phyloP scores from a whole-genome alignment of 2,113 vertebrate genomes.

The Nycticorax nycticorax region DNA sequence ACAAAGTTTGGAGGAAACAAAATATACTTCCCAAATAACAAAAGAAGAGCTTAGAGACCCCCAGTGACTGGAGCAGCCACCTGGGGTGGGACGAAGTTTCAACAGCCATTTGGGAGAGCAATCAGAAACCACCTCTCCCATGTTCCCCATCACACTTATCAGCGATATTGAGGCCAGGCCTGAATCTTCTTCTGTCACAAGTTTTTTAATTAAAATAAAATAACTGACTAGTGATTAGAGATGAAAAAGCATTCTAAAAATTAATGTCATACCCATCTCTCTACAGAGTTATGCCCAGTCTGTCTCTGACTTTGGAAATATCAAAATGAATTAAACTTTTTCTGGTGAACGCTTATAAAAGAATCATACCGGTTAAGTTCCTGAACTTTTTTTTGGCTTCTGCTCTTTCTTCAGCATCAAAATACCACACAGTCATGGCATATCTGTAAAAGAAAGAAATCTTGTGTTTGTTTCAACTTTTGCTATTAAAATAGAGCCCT shows the following conservation, averaged over 20 bases:
- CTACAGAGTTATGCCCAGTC: neutral
- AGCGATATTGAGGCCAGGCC: neutral
- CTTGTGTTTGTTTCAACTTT: neutral
- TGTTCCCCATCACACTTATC: neutral
- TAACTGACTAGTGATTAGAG: neutral
- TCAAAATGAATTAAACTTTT: neutral
- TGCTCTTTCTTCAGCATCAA: conserved; percentile 92
- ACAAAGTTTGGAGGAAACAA: neutral
- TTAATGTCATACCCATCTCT: neutral
- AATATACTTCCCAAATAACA: neutral
- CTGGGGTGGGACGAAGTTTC: neutral
- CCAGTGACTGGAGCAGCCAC: neutral
- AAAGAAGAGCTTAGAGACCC: neutral
- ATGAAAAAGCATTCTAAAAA: neutral
- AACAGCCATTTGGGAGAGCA: neutral
- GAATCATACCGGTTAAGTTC: conserved; percentile 81
- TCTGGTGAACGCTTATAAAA: neutral
- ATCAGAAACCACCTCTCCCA: neutral
- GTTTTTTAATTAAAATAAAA: neutral
- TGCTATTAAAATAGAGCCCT: neutral
- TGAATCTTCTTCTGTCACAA: neutral
- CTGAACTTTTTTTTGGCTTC: conserved; percentile 93
- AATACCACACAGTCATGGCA: conserved; percentile 97
- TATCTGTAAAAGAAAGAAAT: conserved; percentile 79
- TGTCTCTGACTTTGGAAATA: neutral